Conservation (phyloP, 2,888 invertebrate genomes). For the Phalera bucephala region DNA sequence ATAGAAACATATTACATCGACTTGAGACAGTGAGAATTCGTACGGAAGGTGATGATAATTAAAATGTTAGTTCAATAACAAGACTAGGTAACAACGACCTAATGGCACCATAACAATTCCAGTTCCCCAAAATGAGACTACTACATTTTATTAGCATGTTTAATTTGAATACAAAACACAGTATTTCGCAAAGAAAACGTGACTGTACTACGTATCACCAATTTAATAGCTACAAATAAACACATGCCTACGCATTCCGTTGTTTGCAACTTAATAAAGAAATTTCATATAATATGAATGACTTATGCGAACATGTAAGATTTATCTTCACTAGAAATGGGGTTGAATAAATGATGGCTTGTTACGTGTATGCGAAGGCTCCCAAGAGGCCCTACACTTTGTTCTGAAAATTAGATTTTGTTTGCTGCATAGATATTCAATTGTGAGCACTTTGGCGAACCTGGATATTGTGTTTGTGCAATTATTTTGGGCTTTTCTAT, state of each 20-base stretch:
- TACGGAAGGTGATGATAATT: no score
- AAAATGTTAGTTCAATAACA: no score
- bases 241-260: neutral
- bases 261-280: constrained; percentile 4
- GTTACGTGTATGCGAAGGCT: constrained; percentile 22
- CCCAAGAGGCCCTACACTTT: constrained; percentile 24
- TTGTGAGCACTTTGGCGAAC: constrained; percentile 18
- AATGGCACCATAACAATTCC: no score
- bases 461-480: constrained; percentile 19
- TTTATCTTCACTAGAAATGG: constrained; percentile 32
- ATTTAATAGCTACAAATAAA: neutral
- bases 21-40: no score
- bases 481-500: constrained; percentile 17
- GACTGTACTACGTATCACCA: neutral
- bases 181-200: neutral
- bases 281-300: constrained; percentile 7
- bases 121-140: no score
- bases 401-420: constrained; percentile 38
- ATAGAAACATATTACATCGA: no score
- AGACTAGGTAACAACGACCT: no score
- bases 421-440: no score
- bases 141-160: no score
- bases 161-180: no score
- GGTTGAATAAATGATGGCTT: constrained; percentile 37
- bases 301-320: constrained; percentile 27